Conservation (phyloP, 2,113 vertebrate genomes). For the Podilymbus podiceps region DNA sequence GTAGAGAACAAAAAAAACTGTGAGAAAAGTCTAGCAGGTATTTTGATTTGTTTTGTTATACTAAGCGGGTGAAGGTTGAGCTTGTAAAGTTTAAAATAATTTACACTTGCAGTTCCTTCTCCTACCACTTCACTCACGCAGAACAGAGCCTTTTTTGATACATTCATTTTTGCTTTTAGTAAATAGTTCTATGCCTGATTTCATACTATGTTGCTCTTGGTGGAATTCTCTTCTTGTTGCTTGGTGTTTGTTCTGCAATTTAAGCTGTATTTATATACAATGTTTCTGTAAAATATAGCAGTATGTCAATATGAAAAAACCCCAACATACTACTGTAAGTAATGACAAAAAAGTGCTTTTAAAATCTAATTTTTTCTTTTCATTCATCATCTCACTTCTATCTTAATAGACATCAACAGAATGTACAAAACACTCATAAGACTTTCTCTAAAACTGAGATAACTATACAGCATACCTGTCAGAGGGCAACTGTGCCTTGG, state of each 20-base stretch:
- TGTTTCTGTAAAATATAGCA: neutral
- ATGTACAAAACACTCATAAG: neutral
- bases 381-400: neutral
- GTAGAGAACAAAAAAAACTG: neutral
- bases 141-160: neutral
- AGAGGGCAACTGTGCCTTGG: constrained; percentile 65
- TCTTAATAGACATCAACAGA: neutral
- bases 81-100: neutral
- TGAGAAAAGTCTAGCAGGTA: neutral
- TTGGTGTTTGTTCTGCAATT: neutral
- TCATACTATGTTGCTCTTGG: neutral
- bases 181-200: neutral
- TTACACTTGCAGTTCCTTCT: neutral
- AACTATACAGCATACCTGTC: constrained; percentile 78
- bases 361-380: neutral
- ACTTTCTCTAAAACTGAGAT: neutral
- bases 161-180: neutral
- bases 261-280: neutral
- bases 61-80: neutral
- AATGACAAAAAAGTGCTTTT: neutral
- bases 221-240: neutral
- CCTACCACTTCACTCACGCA: neutral
- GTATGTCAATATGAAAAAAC: neutral
- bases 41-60: neutral
- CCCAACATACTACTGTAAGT: neutral